Evolutionary conservation across 2,888 invertebrate species (phyloP), one percentile per base, ranked within the genome.

Genomic region (Doris montereyensis): DNA sequence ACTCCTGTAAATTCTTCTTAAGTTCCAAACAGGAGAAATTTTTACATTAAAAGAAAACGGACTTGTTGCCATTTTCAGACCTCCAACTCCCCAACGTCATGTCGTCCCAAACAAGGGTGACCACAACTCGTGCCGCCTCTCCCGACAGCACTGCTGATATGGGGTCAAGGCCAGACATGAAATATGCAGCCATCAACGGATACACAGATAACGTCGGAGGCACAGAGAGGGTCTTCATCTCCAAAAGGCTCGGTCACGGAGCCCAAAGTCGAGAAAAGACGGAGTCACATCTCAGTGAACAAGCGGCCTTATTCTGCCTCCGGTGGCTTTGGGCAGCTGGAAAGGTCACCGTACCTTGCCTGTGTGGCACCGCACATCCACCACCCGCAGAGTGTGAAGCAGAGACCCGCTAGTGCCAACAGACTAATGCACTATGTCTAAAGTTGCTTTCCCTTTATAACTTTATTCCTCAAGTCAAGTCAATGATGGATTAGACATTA

Each of bases 221-320:
- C 26, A 77, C 81, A n/a, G 87, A 88, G 58, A 79, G 85, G 60
- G 80, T 88, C 13, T 87, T 86, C 82, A 75, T 86, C 71, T 83
- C 84, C 35, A 79, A 84, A 35, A 30, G 0, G 8, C 68, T 68
- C 24, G 68, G 41, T 68, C 79, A n/a, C 81, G 79, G 10, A 86
- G 86, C 72, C 85, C 87, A 84, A 85, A 80, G 72, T 78, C 28
- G 83, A 83, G 72, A 82, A 81, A 35, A 84, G 82, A 60, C 79
- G 81, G 32, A 82, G 76, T 26, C 83, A 83, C 73, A 82, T 89
- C 32, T 83, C 87, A 4, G 88, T 89, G 35, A 88, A 87, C 81
- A 85, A 83, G 26, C 85, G 90, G 24, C 90, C 90, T 2, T 89
- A 85, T 78, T 89, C 89, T 1, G 89, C 89, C 17, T 85, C 86